Evolutionary conservation across 2,888 invertebrate genomes (phyloP).

Genomic region (Empis stercorea): DNA sequence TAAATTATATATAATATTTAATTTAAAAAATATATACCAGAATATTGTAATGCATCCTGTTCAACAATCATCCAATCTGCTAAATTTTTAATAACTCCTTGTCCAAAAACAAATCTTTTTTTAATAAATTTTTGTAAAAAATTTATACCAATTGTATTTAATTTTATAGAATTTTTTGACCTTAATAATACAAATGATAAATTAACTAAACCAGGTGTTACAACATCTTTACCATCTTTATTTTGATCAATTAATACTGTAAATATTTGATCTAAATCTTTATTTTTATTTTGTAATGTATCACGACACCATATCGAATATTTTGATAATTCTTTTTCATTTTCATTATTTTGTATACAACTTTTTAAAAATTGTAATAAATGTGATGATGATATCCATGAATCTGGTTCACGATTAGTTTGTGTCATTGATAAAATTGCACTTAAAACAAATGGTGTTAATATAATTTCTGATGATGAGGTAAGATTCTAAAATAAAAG

Average conservation of each 20-base stretch:
- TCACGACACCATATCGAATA: constrained; percentile 44
- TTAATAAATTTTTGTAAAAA: constrained; percentile 46
- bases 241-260: constrained; percentile 32
- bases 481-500: constrained; percentile 39
- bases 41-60: constrained; percentile 43
- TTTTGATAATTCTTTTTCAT: constrained; percentile 34
- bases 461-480: constrained; percentile 43
- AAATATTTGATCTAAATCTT: constrained; percentile 27
- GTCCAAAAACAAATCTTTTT: constrained; percentile 41
- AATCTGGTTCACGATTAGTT: constrained; percentile 33
- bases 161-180: constrained; percentile 28
- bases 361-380: constrained; percentile 28
- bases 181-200: constrained; percentile 39
- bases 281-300: constrained; percentile 24
- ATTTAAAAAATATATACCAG: constrained; percentile 37
- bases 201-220: constrained; percentile 40
- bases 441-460: constrained; percentile 51
- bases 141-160: constrained; percentile 38
- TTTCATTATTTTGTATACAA: constrained; percentile 33
- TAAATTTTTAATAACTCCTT: constrained; percentile 42
- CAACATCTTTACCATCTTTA: constrained; percentile 30
- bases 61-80: constrained; percentile 43
- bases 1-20: too few relatives aligned
- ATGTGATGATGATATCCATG: constrained; percentile 23
- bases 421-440: constrained; percentile 39